phyloP scores from a whole-genome alignment of 2,113 vertebrate species.

The Pelecanoides urinatrix region DNA sequence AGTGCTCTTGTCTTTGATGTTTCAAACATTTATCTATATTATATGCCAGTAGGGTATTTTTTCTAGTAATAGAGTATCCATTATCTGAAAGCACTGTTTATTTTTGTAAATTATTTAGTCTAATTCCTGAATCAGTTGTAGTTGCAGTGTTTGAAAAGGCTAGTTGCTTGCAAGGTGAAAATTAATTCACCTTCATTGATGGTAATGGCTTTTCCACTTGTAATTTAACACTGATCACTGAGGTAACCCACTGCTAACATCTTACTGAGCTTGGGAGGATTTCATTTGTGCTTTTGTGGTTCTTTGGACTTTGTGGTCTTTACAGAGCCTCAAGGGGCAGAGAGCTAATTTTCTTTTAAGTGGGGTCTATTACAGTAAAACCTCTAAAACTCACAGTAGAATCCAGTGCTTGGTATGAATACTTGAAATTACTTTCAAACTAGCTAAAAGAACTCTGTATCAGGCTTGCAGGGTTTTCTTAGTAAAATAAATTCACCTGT shows the following conservation, averaged over 20 bases:
- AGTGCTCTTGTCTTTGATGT: not conserved
- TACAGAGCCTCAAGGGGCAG: not conserved
- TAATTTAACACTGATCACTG: not conserved
- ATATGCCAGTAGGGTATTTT: not conserved
- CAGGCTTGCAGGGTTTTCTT: not conserved
- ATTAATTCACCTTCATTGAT: not conserved
- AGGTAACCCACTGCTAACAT: not conserved
- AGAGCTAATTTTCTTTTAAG: slow-evolving; percentile 2
- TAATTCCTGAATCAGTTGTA: not conserved
- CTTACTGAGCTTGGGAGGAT: not conserved
- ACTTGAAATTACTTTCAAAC: not conserved
- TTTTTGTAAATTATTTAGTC: not conserved
- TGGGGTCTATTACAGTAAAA: not conserved
- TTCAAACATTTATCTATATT: not conserved
- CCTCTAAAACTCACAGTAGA: not conserved
- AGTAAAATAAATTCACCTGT: not conserved
- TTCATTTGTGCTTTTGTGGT: slow-evolving; percentile 14
- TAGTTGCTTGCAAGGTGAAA: not conserved
- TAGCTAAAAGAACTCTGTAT: not conserved
- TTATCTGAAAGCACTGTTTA: not conserved
- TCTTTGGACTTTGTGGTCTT: not conserved
- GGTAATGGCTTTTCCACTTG: not conserved
- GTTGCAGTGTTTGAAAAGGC: not conserved
- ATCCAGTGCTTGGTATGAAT: not conserved
- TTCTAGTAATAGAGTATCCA: not conserved